Conservation (phyloP, 2,113 vertebrate genomes). For the Muscicapa adusta region DNA sequence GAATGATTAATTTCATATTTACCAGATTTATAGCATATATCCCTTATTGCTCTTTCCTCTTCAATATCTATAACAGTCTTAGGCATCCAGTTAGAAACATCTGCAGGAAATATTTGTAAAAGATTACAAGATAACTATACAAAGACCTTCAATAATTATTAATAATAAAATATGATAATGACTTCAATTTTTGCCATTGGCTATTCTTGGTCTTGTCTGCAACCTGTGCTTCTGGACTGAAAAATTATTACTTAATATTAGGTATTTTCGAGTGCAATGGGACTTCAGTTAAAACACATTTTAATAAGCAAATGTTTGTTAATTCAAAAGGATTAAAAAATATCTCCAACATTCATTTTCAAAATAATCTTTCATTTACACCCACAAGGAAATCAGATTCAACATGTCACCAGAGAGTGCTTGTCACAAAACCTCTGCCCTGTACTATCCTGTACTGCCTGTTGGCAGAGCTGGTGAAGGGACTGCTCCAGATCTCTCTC, state of each 20-base stretch:
- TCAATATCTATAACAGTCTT: conserved; percentile 68
- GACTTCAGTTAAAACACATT: neutral
- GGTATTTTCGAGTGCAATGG: neutral
- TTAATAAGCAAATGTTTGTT: neutral
- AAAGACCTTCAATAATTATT: neutral
- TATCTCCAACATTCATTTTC: neutral
- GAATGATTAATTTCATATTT: conserved; percentile 23
- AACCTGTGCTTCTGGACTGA: neutral
- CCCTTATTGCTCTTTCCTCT: conserved; percentile 74
- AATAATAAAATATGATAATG: neutral
- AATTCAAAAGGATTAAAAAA: neutral
- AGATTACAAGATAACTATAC: neutral
- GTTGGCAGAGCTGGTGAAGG: neutral
- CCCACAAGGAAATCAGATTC: neutral
- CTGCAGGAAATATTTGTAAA: conserved; percentile 49
- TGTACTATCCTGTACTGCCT: neutral
- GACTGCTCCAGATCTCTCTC: neutral
- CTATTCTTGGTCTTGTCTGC: neutral
- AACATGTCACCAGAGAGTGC: neutral
- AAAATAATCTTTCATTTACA: neutral
- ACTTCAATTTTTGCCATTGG: neutral
- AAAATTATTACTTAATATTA: neutral
- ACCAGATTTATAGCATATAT: conserved; percentile 72
- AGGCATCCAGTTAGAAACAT: conserved; percentile 56
- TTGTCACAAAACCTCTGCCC: neutral